phyloP scores from a whole-genome alignment of 2,113 vertebrate genomes.

The Pomatostomus ruficeps region DNA sequence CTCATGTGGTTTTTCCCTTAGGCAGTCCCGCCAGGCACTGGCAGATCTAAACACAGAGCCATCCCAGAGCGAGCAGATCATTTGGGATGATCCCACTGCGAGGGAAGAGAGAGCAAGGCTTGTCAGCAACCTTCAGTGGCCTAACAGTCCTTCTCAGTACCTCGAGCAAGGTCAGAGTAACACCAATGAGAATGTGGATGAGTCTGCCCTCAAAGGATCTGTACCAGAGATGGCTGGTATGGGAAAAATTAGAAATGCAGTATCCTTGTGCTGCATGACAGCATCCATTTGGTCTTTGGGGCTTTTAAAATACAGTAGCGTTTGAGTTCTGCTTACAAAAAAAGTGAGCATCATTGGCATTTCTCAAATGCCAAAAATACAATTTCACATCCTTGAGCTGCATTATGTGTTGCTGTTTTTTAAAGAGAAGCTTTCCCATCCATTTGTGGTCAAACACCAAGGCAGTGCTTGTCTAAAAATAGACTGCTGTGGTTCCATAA shows the following conservation, averaged over 20 bases:
- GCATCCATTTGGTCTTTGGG: neutral
- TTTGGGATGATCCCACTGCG: slow-evolving; percentile 97
- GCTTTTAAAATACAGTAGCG: neutral
- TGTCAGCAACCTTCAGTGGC: slow-evolving; percentile 94
- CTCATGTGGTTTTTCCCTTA: slow-evolving; percentile 48
- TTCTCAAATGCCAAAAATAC: neutral
- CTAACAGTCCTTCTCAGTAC: slow-evolving; percentile 85
- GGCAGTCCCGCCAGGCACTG: slow-evolving; percentile 79
- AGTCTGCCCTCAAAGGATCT: slow-evolving; percentile 67
- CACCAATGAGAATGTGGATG: slow-evolving; percentile 12
- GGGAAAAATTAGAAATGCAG: slow-evolving; percentile 67
- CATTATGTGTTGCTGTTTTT: neutral
- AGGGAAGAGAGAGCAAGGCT: slow-evolving; percentile 92
- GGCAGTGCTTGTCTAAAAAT: neutral
- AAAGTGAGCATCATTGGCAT: neutral
- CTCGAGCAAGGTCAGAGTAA: slow-evolving; percentile 72
- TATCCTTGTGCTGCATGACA: neutral
- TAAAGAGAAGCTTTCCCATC: neutral
- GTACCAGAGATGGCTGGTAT: slow-evolving; percentile 80
- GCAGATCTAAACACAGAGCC: slow-evolving; percentile 90
- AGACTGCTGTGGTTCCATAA: neutral
- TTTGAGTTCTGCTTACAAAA: neutral
- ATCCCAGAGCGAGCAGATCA: slow-evolving; percentile 95
- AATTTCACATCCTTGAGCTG: neutral
- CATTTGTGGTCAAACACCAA: neutral